Evolutionary conservation across 2,113 vertebrate genomes (phyloP), one percentile per base, ranked within the genome.

Genomic region (Rhinichthys klamathensis): DNA sequence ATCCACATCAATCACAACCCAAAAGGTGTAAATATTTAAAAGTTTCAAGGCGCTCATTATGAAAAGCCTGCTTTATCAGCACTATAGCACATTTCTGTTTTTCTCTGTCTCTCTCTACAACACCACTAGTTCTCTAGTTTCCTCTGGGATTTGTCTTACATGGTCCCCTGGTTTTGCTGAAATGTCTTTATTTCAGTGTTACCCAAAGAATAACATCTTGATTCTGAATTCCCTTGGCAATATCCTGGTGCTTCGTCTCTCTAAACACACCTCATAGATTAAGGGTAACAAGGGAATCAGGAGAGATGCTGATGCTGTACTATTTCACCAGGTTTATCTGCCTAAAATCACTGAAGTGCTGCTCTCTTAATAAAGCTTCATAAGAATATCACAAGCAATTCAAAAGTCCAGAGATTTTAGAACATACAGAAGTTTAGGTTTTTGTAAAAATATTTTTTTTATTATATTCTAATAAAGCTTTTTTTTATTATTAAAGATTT

Each of bases 91-190:
- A 74, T 74, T 74, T 74, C 70, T 46, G 38, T 72, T 41, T 72
- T 7, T 60, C 56, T 58, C 54, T 58, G 21, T 58, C 56, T 60
- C 18, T 58, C 46, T 35, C 10, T 16, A 13, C 25, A 74, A 51
- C 4, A 15, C 18, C n/a, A 60, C 58, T 67, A 60, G 38, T 25
- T 72, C 77, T 84, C 56, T 80, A 44, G 49, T 80, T 49, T 84
- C 74, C 56, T 86, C 30, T 67, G 58, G 78, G 72, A 84, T 86
- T 88, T 84, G 72, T 88, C 70, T 84, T 63, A 77, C 63, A 86
- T 51, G 87, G 85, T 86, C 82, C 70, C 30, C 49, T 80, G 82
- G 60, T 75, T 86, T 84, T 82, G 69, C 75, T 84, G 70, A 27
- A 75, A 74, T 78, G 82, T 85, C 65, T 82, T 38, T 70, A 75